Base-by-base conservation (phyloP, 2,797 vertebrate species). In the Sphaeramia orbicularis region DNA sequence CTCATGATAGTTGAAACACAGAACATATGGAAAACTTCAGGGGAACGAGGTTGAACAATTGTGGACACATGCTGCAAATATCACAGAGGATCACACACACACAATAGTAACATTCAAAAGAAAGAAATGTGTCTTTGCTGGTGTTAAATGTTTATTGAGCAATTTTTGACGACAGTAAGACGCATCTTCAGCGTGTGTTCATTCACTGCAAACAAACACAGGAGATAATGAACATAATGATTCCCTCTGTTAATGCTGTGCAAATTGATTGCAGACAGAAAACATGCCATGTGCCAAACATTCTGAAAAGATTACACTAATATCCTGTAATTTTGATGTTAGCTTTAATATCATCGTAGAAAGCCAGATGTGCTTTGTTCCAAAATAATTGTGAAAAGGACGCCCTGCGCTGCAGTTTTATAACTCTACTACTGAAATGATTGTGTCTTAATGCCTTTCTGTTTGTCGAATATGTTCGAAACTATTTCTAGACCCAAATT, bases 241-340 rank as follows among this genome's bases (percentile, higher is more conserved):
- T 36, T 67, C 55, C 43, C 62, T 68, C 52, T 41, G 35, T 43
- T 76, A 80, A 86, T 78, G 64, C 77, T 73, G 65, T 65, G 68
- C 61, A 89, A 86, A 90, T 87, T 68, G 79, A 87, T 83, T 62
- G 84, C 84, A 88, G 83, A 71, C 85, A 86, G 73, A 83, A 83
- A 81, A 40, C 15, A 47, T 64, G 52, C 61, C 61, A 27, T 74
- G 64, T 83, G 86, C 74, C 66, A 75, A 64, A 52, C 71, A 77
- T 88, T 89, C 64, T 80, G 65, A 55, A 78, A 55, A 82, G 64
- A 89, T 89, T 79, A 74, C 40, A 49, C 63, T 79, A 76, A 81
- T 75, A 75, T 85, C 65, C 81, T 76, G 68, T 63, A 76, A 84
- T 83, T 88, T 75, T 76, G 54, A 84, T 2, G 38, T 74, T 76